Percentiles rank a stretch among this genome's conserved stretches.
Conservation (phyloP, 1,140 invertebrate genomes). For the Vollenhovia emeryi region DNA sequence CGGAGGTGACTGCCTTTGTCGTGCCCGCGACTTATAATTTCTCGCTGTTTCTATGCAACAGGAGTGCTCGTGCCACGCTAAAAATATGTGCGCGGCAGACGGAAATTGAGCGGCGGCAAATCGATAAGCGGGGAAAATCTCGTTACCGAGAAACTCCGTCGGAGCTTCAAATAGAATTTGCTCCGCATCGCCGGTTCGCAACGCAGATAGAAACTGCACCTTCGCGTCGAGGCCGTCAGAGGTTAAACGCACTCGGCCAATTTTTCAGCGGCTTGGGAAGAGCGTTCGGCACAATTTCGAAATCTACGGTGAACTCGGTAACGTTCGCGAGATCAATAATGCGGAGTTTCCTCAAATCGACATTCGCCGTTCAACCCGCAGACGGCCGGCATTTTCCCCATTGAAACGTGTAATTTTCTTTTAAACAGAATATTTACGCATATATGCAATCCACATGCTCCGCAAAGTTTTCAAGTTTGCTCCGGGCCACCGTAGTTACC, state of each 20-base stretch:
- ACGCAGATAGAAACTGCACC: conserved; percentile 2
- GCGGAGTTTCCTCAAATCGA: too few relatives aligned
- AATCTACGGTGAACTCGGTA: too few relatives aligned
- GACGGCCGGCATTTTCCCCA: too few relatives aligned
- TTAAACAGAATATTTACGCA: too few relatives aligned
- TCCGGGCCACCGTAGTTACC: too few relatives aligned
- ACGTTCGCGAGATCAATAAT: not conserved
- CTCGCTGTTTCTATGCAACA: not conserved
- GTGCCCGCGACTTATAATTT: conserved; percentile 14
- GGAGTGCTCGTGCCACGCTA: conserved; percentile 21
- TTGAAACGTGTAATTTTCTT: too few relatives aligned
- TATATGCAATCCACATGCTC: too few relatives aligned
- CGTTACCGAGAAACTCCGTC: not conserved
- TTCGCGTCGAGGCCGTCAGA: not conserved
- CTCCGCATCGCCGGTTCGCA: not conserved
- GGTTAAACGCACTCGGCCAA: not conserved
- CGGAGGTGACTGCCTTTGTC: not conserved
- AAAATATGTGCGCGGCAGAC: conserved; percentile 49
- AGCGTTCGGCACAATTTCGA: too few relatives aligned
- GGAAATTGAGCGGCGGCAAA: conserved; percentile 64
- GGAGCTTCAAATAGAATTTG: not conserved
- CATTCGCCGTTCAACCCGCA: too few relatives aligned
- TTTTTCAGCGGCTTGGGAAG: not conserved
- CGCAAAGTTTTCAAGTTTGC: too few relatives aligned
- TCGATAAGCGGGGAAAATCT: conserved; percentile 56